Percentiles rank a stretch among this genome's conserved stretches.
These are phyloP conservation scores for Centrocercus urophasianus DNA, from an alignment of 2,113 vertebrate species.

Conservation along the genomic window DNA sequence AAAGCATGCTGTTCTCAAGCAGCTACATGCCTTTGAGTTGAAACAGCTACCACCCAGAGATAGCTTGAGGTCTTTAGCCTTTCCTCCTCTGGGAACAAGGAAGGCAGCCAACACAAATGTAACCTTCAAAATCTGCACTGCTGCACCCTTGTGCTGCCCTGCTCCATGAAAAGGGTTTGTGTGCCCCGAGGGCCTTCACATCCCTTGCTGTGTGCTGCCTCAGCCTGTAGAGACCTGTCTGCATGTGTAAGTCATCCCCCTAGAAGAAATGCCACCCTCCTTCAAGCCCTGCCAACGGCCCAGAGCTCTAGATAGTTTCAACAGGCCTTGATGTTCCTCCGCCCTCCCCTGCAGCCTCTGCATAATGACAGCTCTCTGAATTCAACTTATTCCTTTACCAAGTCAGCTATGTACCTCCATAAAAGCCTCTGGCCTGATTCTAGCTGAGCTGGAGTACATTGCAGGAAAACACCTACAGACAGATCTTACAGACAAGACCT, in stretches of 20 bases:
- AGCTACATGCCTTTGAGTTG: conserved; percentile 48
- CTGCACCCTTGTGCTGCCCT: neutral
- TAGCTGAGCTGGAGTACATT: neutral
- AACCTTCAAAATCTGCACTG: neutral
- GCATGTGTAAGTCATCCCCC: neutral
- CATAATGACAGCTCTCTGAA: neutral
- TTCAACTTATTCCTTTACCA: neutral
- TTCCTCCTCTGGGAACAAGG: conserved; percentile 34
- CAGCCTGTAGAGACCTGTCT: conserved; percentile 44
- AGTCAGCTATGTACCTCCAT: neutral
- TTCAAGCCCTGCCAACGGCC: neutral
- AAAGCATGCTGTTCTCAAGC: conserved; percentile 61
- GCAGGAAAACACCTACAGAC: neutral
- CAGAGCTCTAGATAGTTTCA: neutral
- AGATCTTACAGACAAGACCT: neutral
- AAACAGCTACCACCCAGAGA: conserved; percentile 67
- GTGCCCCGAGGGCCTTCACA: conserved; percentile 31
- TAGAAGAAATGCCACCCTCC: neutral
- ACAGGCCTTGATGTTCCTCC: conserved; percentile 10
- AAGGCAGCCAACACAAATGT: conserved; percentile 53
- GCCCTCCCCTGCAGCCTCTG: conserved; percentile 17
- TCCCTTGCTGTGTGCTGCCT: neutral
- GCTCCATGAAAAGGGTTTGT: neutral
- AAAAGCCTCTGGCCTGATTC: neutral
- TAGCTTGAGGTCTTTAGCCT: conserved; percentile 43